Conservation (phyloP, 2,113 vertebrate genomes). For the Narcine bancroftii region DNA sequence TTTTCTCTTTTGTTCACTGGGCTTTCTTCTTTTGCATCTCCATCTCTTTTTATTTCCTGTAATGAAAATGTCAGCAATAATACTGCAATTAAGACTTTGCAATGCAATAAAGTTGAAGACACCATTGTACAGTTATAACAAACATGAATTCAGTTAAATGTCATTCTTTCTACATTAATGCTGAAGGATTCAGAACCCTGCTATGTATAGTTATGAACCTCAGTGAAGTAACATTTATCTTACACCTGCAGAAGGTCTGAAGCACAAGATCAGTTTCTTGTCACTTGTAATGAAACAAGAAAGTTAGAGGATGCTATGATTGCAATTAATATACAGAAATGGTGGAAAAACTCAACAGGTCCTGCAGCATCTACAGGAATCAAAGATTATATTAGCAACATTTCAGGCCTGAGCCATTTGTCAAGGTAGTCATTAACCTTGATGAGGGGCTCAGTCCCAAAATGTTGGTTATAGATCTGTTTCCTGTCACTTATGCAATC, state of each 20-base stretch:
- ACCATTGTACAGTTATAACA: background rate
- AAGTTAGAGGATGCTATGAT: too few species aligned
- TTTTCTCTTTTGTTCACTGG: conserved; percentile 65
- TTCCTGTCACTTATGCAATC: background rate
- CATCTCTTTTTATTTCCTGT: conserved; percentile 78
- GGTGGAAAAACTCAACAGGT: too few species aligned
- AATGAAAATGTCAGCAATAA: conserved; percentile 39
- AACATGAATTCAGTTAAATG: background rate
- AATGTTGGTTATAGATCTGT: too few species aligned
- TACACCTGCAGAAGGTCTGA: background rate
- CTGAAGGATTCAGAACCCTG: background rate
- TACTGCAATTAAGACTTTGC: background rate
- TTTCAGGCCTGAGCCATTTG: too few species aligned
- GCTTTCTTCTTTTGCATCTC: conserved; percentile 69
- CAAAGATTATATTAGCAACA: too few species aligned
- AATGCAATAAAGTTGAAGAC: background rate
- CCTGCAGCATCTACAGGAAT: too few species aligned
- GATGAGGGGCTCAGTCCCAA: too few species aligned
- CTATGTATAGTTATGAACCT: background rate
- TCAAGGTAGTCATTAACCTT: too few species aligned
- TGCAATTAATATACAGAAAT: too few species aligned
- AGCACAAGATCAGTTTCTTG: background rate
- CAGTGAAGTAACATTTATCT: background rate
- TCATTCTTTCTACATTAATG: background rate
- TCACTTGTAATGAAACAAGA: too few species aligned